phyloP scores from a whole-genome alignment of 2,797 vertebrate species.

The Brachyalestes nurse region DNA sequence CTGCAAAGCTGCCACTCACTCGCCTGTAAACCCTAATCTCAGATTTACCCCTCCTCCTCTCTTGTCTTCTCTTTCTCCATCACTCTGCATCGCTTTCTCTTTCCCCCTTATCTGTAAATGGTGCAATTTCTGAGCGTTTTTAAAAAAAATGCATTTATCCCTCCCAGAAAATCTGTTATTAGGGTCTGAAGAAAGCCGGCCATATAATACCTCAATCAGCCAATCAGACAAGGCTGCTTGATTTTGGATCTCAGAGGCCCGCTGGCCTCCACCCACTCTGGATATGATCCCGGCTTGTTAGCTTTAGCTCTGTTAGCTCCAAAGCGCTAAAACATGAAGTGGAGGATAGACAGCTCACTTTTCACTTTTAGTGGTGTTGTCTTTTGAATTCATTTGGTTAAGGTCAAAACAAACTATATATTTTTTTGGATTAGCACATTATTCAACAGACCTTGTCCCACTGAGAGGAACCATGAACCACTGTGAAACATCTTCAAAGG shows the following conservation, averaged over 20 bases:
- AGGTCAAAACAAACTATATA: too few species aligned
- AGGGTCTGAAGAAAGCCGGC: conserved; percentile 65
- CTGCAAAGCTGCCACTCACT: conserved; percentile 76
- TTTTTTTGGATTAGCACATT: too few species aligned
- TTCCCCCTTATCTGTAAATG: conserved; percentile 66
- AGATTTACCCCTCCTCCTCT: conserved; percentile 78
- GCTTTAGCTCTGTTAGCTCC: conserved; percentile 10
- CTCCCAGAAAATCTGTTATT: conserved; percentile 76
- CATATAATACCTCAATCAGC: conserved; percentile 82
- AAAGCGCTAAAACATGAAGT: not conserved
- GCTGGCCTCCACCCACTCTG: conserved; percentile 63
- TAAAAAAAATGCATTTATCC: conserved; percentile 72
- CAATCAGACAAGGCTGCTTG: conserved; percentile 75
- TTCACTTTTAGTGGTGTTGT: not conserved
- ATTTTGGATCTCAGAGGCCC: conserved; percentile 70
- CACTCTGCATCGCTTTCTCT: not conserved
- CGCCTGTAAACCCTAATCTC: conserved; percentile 83
- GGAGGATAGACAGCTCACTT: not conserved
- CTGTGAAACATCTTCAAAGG: too few species aligned
- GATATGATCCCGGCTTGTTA: conserved; percentile 47
- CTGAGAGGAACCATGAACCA: too few species aligned
- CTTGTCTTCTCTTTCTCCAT: conserved; percentile 53
- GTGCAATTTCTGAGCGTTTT: conserved; percentile 77
- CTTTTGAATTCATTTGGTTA: not conserved
- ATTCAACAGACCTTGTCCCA: too few species aligned